Evolutionary conservation across 2,888 invertebrate genomes (phyloP).

Genomic region (Halictus quadricinctus): DNA sequence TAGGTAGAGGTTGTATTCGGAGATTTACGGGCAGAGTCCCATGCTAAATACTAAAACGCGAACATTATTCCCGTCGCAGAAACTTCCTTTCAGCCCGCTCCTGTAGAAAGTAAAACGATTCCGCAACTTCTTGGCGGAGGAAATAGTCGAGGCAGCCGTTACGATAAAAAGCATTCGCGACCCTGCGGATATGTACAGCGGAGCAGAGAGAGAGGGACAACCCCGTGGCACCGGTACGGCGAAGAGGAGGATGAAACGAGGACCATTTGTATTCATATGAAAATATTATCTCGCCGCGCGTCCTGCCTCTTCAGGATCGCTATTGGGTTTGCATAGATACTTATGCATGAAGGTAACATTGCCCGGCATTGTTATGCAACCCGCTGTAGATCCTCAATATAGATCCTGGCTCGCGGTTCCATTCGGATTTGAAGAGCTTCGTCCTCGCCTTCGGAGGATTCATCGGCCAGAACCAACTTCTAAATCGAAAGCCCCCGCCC

Average conservation of each 20-base stretch:
- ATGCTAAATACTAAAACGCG: slow-evolving; percentile 61
- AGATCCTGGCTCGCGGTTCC: slow-evolving; percentile 69
- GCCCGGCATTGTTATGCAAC: slow-evolving; percentile 76
- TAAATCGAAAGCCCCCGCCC: slow-evolving; percentile 51
- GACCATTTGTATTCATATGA: slow-evolving; percentile 76
- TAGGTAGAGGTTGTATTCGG: not conserved
- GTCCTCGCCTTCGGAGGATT: slow-evolving; percentile 63
- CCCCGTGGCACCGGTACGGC: slow-evolving; percentile 1
- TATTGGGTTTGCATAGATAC: slow-evolving; percentile 78
- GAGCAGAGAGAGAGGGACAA: slow-evolving; percentile 24
- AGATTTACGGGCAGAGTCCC: slow-evolving; percentile 40
- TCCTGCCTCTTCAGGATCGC: slow-evolving; percentile 73
- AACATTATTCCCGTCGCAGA: slow-evolving; percentile 60
- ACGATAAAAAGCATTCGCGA: slow-evolving; percentile 69
- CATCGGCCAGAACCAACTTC: slow-evolving; percentile 49
- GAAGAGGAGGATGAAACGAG: slow-evolving; percentile 48
- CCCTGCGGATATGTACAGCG: slow-evolving; percentile 58
- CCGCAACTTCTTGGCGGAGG: slow-evolving; percentile 64
- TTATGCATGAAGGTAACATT: slow-evolving; percentile 76
- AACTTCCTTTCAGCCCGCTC: slow-evolving; percentile 58
- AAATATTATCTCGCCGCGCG: slow-evolving; percentile 73
- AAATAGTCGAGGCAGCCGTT: slow-evolving; percentile 65
- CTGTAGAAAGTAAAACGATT: slow-evolving; percentile 66
- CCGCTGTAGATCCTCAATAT: slow-evolving; percentile 74
- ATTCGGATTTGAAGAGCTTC: slow-evolving; percentile 70